Base-by-base conservation (phyloP, 2,888 invertebrate genomes). In the Tanypteryx hageni region DNA sequence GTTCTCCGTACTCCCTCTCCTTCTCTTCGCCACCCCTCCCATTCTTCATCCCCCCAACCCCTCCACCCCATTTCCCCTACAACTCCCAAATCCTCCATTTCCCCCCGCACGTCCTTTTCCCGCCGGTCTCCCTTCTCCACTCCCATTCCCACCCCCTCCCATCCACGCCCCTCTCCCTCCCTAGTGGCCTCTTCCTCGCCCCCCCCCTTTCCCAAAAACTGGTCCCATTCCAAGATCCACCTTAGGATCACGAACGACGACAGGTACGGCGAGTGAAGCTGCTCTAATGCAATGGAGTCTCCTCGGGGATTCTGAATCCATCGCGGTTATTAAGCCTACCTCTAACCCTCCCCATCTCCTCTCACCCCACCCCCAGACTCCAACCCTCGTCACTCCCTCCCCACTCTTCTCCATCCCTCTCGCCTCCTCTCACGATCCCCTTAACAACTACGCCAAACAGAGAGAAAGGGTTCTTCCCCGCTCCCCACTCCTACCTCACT, bases 291-390 rank as follows among this genome's bases (percentile, higher is more conserved):
- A 61, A 86, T 86, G 86, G n/a, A 86, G 59, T 61, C 86, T 61
- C 86, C 61, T 61, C 86, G 27, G 86, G 61, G 86, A 61, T 59
- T 61, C 86, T 14, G 86, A 86, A 86, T 86, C 86, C 86, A 86
- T 86, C 86, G 61, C 31, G 61, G 86, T 86, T 86, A 86, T 86
- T 86, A 86, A 86, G 61, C 86, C 86, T 61, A 58, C 86, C 86
- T 31, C 61, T 7, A 57, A 57, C 14, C 16, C 57, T 16, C 56
- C 14, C 16, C 82, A 10, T 13, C n/a, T 44, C 44, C 44, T 11
- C 82, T 44, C 10, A 8, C 82, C 81, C 5, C 5, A 1, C 44
- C 44, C 44, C 44, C 44, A 5, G 44, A 1, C 44, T 44, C 44
- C 1, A 44, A 44, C 44, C 44, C 44, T 44, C 44, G 44, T 44